Conservation (phyloP, 2,797 vertebrate species). For the Iguana delicatissima region DNA sequence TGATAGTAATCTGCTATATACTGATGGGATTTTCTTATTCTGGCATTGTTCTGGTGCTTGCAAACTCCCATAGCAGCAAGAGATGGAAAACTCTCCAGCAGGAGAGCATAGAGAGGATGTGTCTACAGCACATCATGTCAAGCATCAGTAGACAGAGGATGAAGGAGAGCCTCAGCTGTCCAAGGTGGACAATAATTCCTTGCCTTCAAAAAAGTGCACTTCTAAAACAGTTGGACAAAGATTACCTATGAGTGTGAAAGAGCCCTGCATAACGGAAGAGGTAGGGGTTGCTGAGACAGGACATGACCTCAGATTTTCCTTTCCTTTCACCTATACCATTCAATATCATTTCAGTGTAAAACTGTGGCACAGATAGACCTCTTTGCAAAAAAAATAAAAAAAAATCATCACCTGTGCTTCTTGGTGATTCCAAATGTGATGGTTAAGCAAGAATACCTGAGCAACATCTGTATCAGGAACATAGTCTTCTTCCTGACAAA, state of each 20-base stretch:
- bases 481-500: conserved; percentile 46
- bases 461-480: conserved; percentile 29
- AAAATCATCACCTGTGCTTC: conserved; percentile 8
- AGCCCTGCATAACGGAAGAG: neutral
- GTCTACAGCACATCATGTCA: neutral
- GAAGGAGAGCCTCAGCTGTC: neutral
- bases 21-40: neutral
- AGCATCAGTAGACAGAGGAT: neutral
- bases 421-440: conserved; percentile 33
- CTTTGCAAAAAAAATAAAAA: neutral
- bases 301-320: neutral
- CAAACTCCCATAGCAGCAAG: neutral
- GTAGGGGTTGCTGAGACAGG: neutral
- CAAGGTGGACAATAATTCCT: neutral
- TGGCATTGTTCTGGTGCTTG: neutral
- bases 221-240: neutral
- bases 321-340: neutral
- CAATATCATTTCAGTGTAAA: neutral
- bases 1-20: neutral
- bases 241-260: neutral
- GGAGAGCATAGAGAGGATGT: no score
- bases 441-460: conserved; percentile 25
- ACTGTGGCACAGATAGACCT: neutral
- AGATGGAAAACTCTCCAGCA: neutral
- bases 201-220: neutral